A percentile compares a stretch with the other conserved stretches of the same genome.
Evolutionary conservation across 2,888 invertebrate species (phyloP).

Genomic region (Sarcophaga subvicina): DNA sequence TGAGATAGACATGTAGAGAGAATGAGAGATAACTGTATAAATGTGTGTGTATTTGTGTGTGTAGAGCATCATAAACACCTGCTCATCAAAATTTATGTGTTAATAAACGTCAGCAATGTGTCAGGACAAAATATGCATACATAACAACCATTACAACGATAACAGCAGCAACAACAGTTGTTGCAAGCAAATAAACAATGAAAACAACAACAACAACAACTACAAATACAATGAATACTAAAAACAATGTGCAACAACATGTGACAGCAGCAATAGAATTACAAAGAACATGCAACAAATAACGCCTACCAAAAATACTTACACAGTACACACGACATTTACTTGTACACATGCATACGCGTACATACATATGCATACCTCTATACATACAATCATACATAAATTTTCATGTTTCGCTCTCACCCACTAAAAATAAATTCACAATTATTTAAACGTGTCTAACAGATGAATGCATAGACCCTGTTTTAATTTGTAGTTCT

Average conservation of each 20-base stretch:
- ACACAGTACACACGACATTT: not conserved
- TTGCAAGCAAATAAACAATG: no score
- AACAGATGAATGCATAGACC: slow-evolving; percentile 3
- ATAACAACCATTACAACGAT: slow-evolving; percentile 15
- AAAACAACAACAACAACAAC: slow-evolving; percentile 30
- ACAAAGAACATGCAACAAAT: slow-evolving; percentile 65
- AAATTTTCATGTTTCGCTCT: not conserved
- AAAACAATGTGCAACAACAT: slow-evolving; percentile 62
- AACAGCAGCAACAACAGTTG: slow-evolving; percentile 18
- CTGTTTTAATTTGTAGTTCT: not conserved
- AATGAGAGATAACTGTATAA: not conserved
- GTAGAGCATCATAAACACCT: slow-evolving; percentile 70
- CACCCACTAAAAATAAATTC: not conserved
- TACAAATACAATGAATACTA: not conserved
- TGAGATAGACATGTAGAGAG: no score
- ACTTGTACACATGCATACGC: not conserved
- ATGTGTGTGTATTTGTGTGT: not conserved
- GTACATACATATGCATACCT: not conserved
- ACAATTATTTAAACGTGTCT: slow-evolving; percentile 33
- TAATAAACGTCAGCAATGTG: slow-evolving; percentile 74
- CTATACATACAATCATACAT: not conserved
- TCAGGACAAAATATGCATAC: slow-evolving; percentile 69
- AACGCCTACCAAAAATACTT: slow-evolving; percentile 59
- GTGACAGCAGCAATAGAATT: slow-evolving; percentile 41
- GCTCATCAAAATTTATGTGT: slow-evolving; percentile 74